Percentiles rank a stretch among this genome's conserved stretches.
Conservation (phyloP, 2,888 invertebrate species). For the Aplocera efformata region DNA sequence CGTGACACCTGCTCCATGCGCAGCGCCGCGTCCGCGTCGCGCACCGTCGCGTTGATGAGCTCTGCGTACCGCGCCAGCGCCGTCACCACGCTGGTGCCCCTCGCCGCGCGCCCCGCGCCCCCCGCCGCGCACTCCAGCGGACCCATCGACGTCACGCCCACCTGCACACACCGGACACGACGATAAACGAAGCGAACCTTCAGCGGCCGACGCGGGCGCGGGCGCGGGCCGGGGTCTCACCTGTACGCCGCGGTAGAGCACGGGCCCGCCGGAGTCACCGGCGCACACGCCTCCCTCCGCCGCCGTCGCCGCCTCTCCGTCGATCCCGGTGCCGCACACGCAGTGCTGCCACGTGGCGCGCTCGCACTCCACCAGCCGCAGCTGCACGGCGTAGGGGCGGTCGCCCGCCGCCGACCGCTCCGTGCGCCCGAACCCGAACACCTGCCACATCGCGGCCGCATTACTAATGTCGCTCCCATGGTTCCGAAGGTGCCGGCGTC, state of each 20-base stretch:
- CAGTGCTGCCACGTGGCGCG: constrained; percentile 51
- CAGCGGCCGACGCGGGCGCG: too few species aligned
- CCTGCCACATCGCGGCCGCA: constrained; percentile 31
- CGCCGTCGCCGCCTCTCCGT: constrained; percentile 9
- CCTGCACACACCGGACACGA: constrained; percentile 37
- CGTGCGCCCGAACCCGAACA: constrained; percentile 62
- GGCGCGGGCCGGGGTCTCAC: too few species aligned
- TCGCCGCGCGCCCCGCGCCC: constrained; percentile 21
- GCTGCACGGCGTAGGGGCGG: constrained; percentile 48
- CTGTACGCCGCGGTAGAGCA: constrained; percentile 38
- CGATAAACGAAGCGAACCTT: too few species aligned
- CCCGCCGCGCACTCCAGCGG: constrained; percentile 46
- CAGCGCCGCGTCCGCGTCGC: constrained; percentile 40
- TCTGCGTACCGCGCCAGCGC: constrained; percentile 49
- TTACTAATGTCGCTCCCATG: background rate
- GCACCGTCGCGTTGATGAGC: constrained; percentile 54
- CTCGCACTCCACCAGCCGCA: constrained; percentile 49
- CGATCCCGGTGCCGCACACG: constrained; percentile 43
- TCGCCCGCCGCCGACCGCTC: constrained; percentile 46
- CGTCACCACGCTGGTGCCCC: constrained; percentile 62
- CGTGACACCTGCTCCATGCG: constrained; percentile 36
- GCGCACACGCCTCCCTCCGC: constrained; percentile 52
- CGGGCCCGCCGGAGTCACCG: constrained; percentile 69
- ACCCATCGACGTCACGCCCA: constrained; percentile 64
- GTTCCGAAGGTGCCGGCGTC: background rate